Evolutionary conservation across 2,888 invertebrate genomes (phyloP).

Genomic region (Phaedon cochleariae): DNA sequence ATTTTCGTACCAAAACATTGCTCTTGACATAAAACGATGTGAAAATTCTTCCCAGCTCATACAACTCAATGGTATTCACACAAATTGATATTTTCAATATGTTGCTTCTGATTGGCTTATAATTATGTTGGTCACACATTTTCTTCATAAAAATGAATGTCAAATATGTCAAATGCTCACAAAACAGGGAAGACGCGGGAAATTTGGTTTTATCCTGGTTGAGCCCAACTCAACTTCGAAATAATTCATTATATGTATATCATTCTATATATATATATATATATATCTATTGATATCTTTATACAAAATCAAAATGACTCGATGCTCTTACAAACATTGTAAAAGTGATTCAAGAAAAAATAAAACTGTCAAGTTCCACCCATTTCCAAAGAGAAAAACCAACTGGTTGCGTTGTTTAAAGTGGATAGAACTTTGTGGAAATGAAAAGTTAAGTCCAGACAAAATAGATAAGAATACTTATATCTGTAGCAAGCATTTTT

Average conservation of each 20-base stretch:
- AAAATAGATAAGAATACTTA: neutral
- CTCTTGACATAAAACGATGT: neutral
- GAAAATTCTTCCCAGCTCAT: neutral
- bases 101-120: too few species aligned
- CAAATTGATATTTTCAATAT: neutral
- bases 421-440: too few species aligned
- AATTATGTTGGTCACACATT: too few species aligned
- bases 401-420: neutral
- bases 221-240: too few species aligned
- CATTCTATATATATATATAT: too few species aligned
- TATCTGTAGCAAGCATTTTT: constrained; percentile 5
- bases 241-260: too few species aligned
- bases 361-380: neutral
- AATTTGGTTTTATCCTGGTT: too few species aligned
- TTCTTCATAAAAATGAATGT: too few species aligned
- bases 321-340: constrained; percentile 7
- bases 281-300: neutral
- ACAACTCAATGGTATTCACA: neutral
- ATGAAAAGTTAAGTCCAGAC: neutral
- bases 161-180: too few species aligned
- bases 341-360: too few species aligned
- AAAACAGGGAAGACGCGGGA: neutral
- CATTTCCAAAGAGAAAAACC: constrained; percentile 1
- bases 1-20: too few species aligned
- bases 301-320: too few species aligned